These are phyloP conservation scores for Hippocampus zosterae DNA, from an alignment of 2,113 vertebrate species.

Conservation along the genomic window DNA sequence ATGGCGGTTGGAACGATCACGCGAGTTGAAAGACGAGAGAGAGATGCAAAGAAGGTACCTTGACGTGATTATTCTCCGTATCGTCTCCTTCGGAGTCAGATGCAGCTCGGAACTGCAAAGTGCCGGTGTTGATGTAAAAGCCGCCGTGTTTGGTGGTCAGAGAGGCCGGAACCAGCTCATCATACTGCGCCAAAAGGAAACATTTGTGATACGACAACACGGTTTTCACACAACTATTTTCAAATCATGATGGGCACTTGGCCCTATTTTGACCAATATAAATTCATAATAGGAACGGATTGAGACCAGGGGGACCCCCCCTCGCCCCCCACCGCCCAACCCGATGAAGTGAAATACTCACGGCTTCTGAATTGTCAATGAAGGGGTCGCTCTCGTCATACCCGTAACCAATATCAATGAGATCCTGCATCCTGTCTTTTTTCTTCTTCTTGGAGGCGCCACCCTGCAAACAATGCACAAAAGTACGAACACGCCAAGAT, in stretches of 20 bases:
- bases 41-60: constrained; percentile 68
- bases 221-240: neutral
- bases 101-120: constrained; percentile 91
- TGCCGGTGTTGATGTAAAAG: constrained; percentile 98
- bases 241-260: neutral
- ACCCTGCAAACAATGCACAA: constrained; percentile 55
- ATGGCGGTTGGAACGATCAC: neutral
- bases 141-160: constrained; percentile 95
- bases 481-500: neutral
- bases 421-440: constrained; percentile 93
- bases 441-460: constrained; percentile 83
- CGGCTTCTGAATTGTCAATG: constrained; percentile 97
- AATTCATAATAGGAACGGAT: neutral
- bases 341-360: constrained; percentile 69
- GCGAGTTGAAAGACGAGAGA: neutral
- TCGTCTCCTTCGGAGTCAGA: constrained; percentile 94
- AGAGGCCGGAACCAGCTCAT: constrained; percentile 95
- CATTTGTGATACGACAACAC: neutral
- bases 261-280: neutral
- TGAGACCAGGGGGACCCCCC: neutral
- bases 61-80: constrained; percentile 81
- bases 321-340: neutral
- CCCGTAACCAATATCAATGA: constrained; percentile 96
- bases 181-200: constrained; percentile 66
- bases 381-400: constrained; percentile 97